Percentiles rank a stretch among this genome's conserved stretches.
phyloP scores from a whole-genome alignment of 2,888 invertebrate species.

The Pheosia gnoma region DNA sequence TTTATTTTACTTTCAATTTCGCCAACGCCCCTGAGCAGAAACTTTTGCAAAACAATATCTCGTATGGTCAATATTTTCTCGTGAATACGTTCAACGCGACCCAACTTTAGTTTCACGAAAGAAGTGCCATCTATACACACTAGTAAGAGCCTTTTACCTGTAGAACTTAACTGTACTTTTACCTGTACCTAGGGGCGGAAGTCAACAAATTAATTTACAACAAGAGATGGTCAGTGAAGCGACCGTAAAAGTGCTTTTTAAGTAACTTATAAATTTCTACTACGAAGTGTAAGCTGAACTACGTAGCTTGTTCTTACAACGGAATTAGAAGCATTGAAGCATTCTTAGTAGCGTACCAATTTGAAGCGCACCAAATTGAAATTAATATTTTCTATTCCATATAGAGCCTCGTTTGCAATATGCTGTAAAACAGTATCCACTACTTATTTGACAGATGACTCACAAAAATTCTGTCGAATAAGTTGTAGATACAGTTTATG shows the following conservation, averaged over 20 bases:
- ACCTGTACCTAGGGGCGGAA: background rate
- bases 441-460: too few species aligned
- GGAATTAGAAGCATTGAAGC: background rate
- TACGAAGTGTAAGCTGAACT: slow-evolving; percentile 36
- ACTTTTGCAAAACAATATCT: background rate
- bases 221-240: slow-evolving; percentile 31
- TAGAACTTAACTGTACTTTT: background rate
- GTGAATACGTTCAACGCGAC: background rate
- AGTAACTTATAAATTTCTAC: slow-evolving; percentile 29
- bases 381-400: too few species aligned
- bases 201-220: slow-evolving; percentile 37
- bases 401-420: too few species aligned
- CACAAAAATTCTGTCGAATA: too few species aligned
- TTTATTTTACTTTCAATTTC: background rate
- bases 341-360: too few species aligned
- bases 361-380: too few species aligned
- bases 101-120: background rate
- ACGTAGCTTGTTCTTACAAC: slow-evolving; percentile 34
- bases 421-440: too few species aligned
- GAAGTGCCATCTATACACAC: background rate
- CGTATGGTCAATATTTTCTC: background rate
- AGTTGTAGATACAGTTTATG: too few species aligned
- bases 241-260: slow-evolving; percentile 24
- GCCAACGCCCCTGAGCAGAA: background rate
- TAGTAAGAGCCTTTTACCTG: background rate